Evolutionary conservation across 2,888 invertebrate genomes (phyloP).

Genomic region (Nycteola revayana): DNA sequence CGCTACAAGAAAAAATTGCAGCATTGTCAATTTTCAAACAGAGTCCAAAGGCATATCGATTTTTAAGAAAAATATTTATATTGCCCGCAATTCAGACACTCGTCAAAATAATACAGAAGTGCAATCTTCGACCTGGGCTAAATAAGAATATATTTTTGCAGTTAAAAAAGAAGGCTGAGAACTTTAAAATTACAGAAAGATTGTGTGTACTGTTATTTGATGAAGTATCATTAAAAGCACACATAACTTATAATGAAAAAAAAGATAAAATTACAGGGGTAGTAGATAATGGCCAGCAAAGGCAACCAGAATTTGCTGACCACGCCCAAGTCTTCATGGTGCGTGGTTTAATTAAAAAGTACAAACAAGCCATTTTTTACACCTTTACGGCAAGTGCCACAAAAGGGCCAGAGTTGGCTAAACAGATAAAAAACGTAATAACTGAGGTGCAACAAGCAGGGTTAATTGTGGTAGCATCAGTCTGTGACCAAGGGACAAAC

Average conservation of each 20-base stretch:
- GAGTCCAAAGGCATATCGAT: too few relatives aligned
- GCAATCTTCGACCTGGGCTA: constrained; percentile 15
- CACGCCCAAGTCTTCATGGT: constrained; percentile 34
- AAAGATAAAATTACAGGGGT: constrained; percentile 26
- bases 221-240: constrained; percentile 28
- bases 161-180: constrained; percentile 14
- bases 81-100: too few relatives aligned
- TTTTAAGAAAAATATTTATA: too few relatives aligned
- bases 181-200: constrained; percentile 18
- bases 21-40: too few relatives aligned
- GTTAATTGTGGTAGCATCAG: constrained; percentile 23
- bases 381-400: constrained; percentile 24
- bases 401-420: constrained; percentile 20
- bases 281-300: constrained; percentile 18
- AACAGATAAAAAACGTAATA: constrained; percentile 24
- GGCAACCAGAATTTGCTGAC: constrained; percentile 21
- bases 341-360: constrained; percentile 25
- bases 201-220: constrained; percentile 29
- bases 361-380: constrained; percentile 22
- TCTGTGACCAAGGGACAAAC: constrained; percentile 31
- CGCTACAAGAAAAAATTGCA: too few relatives aligned
- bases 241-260: constrained; percentile 23
- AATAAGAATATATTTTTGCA: constrained; percentile 25
- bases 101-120: too few relatives aligned
- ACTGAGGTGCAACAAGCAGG: constrained; percentile 19